Evolutionary conservation across 2,113 vertebrate species (phyloP).

Genomic region (Plectropomus leopardus): DNA sequence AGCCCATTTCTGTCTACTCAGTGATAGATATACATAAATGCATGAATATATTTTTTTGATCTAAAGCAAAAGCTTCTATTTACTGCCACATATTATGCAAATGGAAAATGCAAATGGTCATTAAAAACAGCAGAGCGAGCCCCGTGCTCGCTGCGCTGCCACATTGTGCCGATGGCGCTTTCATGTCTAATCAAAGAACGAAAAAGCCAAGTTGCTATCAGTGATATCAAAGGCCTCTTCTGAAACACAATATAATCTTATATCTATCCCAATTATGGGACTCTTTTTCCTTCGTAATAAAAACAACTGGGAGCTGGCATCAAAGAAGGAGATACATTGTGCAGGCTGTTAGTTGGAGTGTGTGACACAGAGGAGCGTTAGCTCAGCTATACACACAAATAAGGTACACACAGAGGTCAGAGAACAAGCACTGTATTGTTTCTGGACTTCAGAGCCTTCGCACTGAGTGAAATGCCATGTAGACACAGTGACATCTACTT

Average conservation of each 20-base stretch:
- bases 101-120: constrained; percentile 60
- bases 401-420: constrained; percentile 1
- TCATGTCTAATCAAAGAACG: constrained; percentile 71
- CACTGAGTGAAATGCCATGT: neutral
- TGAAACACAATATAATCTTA: constrained; percentile 65
- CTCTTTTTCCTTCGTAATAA: constrained; percentile 39
- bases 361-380: constrained; percentile 13
- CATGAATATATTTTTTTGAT: constrained; percentile 65
- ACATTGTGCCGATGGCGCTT: constrained; percentile 58
- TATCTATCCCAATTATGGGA: constrained; percentile 64
- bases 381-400: neutral
- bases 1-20: constrained; percentile 51
- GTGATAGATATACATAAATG: constrained; percentile 60
- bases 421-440: neutral
- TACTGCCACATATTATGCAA: constrained; percentile 66
- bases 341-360: constrained; percentile 27
- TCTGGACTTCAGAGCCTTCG: neutral
- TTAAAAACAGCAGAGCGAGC: constrained; percentile 49
- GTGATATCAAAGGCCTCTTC: constrained; percentile 64
- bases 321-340: constrained; percentile 50
- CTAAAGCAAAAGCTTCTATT: constrained; percentile 64
- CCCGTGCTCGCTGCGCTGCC: constrained; percentile 23
- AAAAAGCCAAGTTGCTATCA: constrained; percentile 69
- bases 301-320: constrained; percentile 52
- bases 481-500: neutral